Evolutionary conservation across 1,140 invertebrate species (phyloP), one percentile per base, ranked within the genome.

Genomic region (Microplitis demolitor): DNA sequence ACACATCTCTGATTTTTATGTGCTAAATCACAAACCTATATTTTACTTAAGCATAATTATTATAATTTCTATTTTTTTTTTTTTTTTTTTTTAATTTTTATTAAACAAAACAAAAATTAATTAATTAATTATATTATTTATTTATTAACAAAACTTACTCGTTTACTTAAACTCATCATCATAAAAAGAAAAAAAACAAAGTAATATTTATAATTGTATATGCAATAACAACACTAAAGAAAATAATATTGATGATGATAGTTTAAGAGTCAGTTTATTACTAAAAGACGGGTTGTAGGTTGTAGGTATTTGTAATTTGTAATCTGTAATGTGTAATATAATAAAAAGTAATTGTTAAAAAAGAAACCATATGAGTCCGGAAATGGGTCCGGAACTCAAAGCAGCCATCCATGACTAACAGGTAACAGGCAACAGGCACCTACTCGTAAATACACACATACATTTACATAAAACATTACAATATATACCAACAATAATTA

Each of bases 351-450:
- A 9, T 69, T 14, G 53, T 72, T 76, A 63, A 78, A 79, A 84
- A 85, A 83, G 83, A 85, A 84, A 79, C 81, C 83, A 77, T 82
- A 83, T 75, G 77, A 76, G 79, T 83, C 86, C 86, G 86, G 86
- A 87, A 86, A 80, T 79, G 79, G 80, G 80, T 79, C 85, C 86
- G 84, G 86, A 85, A 87, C 84, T 82, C 81, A 71, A 77, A 71
- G 75, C 84, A 79, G 83, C 86, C 82, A 87, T 73, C 83, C 84
- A 83, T 86, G 84, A 87, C 85, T 82, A 79, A 78, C 82, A 78
- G 75, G 74, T 72, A 79, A 78, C 78, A 76, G 71, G 69, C 71
- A 75, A 24, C 24, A 24, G 24, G 24, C 24, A 24, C 24, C 24
- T 24, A 24, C 24, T 24, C 24, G 24, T 24, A 24, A 24, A 24